Evolutionary conservation across 2,797 vertebrate genomes (phyloP).

Genomic region (Myripristis jacobus): DNA sequence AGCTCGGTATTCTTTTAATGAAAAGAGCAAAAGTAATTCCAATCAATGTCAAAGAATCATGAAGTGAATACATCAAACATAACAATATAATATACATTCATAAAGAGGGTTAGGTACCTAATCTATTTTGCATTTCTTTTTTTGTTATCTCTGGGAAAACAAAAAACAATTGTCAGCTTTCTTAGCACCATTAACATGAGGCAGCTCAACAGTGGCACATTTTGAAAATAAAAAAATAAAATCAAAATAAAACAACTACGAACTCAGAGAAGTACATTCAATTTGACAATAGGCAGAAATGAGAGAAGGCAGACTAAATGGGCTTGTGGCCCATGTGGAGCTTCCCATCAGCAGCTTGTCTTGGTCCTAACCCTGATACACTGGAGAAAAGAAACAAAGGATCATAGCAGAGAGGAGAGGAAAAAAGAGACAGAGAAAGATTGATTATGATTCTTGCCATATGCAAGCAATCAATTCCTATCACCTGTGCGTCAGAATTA

Average conservation of each 20-base stretch:
- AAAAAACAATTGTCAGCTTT: conserved; percentile 79
- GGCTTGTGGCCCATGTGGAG: conserved; percentile 82
- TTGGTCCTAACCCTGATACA: conserved; percentile 85
- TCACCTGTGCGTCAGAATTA: conserved; percentile 69
- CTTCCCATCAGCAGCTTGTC: conserved; percentile 84
- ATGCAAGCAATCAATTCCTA: conserved; percentile 73
- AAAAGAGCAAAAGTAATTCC: conserved; percentile 96
- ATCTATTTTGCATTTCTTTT: conserved; percentile 84
- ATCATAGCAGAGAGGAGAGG: conserved; percentile 75
- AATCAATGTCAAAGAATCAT: conserved; percentile 96
- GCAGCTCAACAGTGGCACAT: conserved; percentile 96
- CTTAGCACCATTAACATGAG: conserved; percentile 98
- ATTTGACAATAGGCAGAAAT: conserved; percentile 96
- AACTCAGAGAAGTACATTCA: conserved; percentile 97
- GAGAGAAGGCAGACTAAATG: conserved; percentile 87
- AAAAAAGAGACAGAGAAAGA: conserved; percentile 69
- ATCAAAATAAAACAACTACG: conserved; percentile 54
- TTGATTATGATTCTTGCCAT: conserved; percentile 76
- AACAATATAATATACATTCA: conserved; percentile 99
- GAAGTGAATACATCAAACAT: conserved; percentile 97
- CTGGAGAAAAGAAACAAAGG: conserved; percentile 82
- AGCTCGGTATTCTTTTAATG: conserved; percentile 96
- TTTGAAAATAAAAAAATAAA: conserved; percentile 64
- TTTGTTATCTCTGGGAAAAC: conserved; percentile 83
- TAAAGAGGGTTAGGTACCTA: conserved; percentile 88